These are phyloP conservation scores for Dermolepida albohirtum DNA, from an alignment of 2,888 invertebrate species.

Conservation along the genomic window DNA sequence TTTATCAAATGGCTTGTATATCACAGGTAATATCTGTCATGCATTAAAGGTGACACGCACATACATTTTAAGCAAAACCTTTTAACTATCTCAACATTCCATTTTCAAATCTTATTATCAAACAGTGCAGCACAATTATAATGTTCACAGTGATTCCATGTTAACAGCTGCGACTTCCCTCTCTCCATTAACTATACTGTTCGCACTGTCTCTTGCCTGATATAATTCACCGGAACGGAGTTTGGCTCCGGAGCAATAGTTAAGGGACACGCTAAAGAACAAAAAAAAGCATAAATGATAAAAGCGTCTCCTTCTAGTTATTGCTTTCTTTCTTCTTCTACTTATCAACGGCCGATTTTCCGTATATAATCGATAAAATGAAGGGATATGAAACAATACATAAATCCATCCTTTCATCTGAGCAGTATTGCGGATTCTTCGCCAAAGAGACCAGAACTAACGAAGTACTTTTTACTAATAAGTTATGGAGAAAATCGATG, in stretches of 20 bases:
- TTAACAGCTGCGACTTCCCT: constrained; percentile 49
- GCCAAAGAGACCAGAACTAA: constrained; percentile 11
- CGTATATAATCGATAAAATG: no score
- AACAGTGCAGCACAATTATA: constrained; percentile 21
- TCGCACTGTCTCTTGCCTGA: constrained; percentile 25
- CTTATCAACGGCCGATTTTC: no score
- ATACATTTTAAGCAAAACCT: background rate
- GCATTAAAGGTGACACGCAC: no score
- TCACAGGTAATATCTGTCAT: no score
- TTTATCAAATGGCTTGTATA: no score
- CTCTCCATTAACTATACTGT: constrained; percentile 20
- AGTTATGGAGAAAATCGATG: background rate
- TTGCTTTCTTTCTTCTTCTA: no score
- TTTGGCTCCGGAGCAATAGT: constrained; percentile 11
- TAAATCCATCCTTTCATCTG: no score
- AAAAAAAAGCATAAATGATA: background rate
- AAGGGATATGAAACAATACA: no score
- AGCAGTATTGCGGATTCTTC: background rate
- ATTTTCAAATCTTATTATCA: constrained; percentile 35
- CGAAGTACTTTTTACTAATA: background rate
- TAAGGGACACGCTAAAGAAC: constrained; percentile 5
- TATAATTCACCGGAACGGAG: constrained; percentile 37
- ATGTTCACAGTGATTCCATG: constrained; percentile 49
- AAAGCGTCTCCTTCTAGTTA: background rate
- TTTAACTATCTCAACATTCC: background rate